Evolutionary conservation across 1,140 invertebrate species (phyloP).

Genomic region (Lepidurus arcticus): DNA sequence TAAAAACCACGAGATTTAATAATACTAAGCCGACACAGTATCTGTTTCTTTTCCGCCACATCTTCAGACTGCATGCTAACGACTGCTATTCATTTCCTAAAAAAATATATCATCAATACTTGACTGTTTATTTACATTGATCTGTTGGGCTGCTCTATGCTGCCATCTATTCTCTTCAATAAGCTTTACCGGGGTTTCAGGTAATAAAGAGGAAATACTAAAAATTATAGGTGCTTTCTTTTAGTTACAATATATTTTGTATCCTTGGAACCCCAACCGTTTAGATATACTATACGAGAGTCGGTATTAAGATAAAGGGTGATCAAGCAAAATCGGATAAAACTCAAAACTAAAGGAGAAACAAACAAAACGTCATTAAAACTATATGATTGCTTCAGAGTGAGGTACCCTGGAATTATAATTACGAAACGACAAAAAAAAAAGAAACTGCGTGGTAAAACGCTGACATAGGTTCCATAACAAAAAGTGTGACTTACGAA

Average conservation of each 20-base stretch:
- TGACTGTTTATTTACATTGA: no score
- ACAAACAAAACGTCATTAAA: neutral
- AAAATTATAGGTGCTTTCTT: neutral
- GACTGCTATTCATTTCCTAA: no score
- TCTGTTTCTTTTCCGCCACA: no score
- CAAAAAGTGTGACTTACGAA: neutral
- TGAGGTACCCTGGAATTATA: neutral
- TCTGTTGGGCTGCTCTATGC: no score
- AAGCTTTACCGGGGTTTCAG: no score
- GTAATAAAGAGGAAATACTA: no score
- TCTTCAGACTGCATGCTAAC: no score
- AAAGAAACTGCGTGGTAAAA: neutral
- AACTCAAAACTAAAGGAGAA: neutral
- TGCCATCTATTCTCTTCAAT: no score
- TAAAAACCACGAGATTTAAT: neutral
- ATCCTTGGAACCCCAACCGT: neutral
- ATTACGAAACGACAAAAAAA: neutral
- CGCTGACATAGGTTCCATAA: neutral
- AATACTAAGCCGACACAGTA: no score
- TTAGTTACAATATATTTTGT: slow-evolving; percentile 2
- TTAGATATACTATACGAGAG: slow-evolving; percentile 10
- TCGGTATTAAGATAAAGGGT: neutral
- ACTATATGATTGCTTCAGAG: neutral
- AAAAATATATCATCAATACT: no score
- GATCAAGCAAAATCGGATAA: neutral